These are phyloP conservation scores for Rutilus rutilus DNA, from an alignment of 2,113 vertebrate genomes.

Conservation along the genomic window DNA sequence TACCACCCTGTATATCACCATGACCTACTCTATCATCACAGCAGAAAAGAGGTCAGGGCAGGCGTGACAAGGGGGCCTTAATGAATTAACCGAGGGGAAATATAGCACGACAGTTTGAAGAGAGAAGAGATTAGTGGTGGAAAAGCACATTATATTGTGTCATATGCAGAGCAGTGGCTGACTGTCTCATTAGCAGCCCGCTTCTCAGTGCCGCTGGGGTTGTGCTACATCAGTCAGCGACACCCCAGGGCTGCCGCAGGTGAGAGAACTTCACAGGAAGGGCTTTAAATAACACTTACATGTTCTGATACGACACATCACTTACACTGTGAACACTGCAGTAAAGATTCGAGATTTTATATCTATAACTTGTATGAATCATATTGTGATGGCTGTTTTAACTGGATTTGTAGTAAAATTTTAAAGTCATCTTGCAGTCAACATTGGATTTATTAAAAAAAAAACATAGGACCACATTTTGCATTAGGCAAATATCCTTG, in stretches of 20 bases:
- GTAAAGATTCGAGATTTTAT: background rate
- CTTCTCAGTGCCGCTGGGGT: slow-evolving; percentile 11
- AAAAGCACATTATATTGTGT: background rate
- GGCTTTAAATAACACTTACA: slow-evolving; percentile 32
- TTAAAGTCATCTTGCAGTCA: background rate
- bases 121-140: background rate
- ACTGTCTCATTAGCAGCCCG: slow-evolving; percentile 20
- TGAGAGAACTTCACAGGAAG: slow-evolving; percentile 24
- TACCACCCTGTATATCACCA: background rate
- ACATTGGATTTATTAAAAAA: no score
- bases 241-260: slow-evolving; percentile 30
- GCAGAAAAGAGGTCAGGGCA: slow-evolving; percentile 11
- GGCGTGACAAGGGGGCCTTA: background rate
- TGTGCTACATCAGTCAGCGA: slow-evolving; percentile 39
- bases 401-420: background rate
- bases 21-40: background rate
- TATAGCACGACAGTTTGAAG: background rate
- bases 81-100: background rate
- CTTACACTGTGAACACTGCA: background rate
- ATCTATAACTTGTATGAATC: background rate
- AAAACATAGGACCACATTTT: no score
- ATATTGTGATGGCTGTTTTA: background rate
- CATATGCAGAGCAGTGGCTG: slow-evolving; percentile 9
- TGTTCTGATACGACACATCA: background rate
- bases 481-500: no score